These are phyloP conservation scores for Nesoenas mayeri DNA, from an alignment of 2,113 vertebrate species.

Conservation along the genomic window DNA sequence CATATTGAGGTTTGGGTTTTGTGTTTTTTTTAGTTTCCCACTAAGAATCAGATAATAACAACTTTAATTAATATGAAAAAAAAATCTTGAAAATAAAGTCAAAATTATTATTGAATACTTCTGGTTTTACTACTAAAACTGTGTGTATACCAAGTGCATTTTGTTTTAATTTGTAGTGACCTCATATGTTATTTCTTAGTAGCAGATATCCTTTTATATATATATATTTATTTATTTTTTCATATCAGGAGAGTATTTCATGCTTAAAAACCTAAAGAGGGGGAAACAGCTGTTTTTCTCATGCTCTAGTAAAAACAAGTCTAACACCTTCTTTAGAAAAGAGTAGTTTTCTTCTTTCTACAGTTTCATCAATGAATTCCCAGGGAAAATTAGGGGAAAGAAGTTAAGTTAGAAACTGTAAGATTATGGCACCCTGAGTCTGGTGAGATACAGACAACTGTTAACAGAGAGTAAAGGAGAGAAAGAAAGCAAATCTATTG, in stretches of 20 bases:
- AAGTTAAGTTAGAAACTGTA: not conserved
- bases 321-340: not conserved
- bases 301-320: not conserved
- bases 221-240: not conserved
- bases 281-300: not conserved
- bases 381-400: not conserved
- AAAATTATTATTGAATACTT: not conserved
- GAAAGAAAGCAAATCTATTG: not conserved
- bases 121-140: not conserved
- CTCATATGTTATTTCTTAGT: not conserved
- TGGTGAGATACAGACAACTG: not conserved
- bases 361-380: not conserved
- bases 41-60: not conserved
- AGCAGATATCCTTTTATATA: not conserved
- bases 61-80: not conserved
- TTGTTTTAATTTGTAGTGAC: not conserved
- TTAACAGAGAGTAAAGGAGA: not conserved
- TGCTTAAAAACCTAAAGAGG: not conserved
- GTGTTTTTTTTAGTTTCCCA: not conserved
- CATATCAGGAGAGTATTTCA: not conserved
- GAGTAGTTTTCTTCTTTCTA: not conserved
- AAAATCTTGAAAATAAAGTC: not conserved
- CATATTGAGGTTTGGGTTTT: not conserved
- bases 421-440: not conserved
- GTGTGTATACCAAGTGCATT: not conserved